phyloP scores from a whole-genome alignment of 2,113 vertebrate genomes.

The Canis aureus region DNA sequence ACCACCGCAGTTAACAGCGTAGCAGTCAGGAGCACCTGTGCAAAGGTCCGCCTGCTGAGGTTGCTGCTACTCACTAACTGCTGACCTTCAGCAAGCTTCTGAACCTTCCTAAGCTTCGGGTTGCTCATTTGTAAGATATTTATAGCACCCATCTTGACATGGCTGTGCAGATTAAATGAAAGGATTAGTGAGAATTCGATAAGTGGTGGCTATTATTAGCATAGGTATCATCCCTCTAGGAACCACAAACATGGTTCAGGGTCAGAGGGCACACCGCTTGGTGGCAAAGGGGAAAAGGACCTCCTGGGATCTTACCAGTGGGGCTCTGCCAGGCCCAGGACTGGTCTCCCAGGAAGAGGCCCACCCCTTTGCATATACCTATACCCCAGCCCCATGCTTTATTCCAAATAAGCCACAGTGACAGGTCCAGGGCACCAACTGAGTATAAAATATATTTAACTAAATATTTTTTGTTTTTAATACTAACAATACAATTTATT shows the following conservation, averaged over 20 bases:
- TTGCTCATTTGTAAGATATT: constrained; percentile 58
- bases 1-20: background rate
- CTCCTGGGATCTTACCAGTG: background rate
- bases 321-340: background rate
- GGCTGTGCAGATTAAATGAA: background rate
- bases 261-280: background rate
- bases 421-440: background rate
- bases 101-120: constrained; percentile 32
- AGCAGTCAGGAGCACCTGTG: background rate
- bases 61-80: background rate
- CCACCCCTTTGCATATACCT: background rate
- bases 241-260: background rate
- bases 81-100: constrained; percentile 19
- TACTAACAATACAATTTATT: constrained; percentile 1
- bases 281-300: background rate
- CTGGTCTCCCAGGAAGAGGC: background rate
- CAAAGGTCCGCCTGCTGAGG: background rate
- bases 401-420: background rate
- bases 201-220: constrained; percentile 55
- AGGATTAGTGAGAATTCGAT: background rate
- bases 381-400: too few species aligned
- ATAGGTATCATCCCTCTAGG: background rate
- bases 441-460: background rate
- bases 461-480: background rate
- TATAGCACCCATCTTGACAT: constrained; percentile 30